These are phyloP conservation scores for Chaenogobius annularis DNA, from an alignment of 2,113 vertebrate genomes.

Conservation along the genomic window DNA sequence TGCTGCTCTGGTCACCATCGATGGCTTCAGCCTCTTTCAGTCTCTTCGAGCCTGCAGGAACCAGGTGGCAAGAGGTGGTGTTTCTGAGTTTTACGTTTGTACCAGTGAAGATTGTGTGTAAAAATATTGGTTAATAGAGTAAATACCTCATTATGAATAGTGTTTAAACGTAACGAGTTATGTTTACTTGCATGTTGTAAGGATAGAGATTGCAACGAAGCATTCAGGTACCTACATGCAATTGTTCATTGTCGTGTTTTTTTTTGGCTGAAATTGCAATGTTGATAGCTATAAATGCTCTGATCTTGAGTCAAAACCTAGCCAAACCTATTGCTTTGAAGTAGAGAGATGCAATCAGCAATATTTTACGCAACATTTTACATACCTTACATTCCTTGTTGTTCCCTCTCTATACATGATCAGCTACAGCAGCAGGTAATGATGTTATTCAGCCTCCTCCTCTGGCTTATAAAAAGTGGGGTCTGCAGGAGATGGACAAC, in stretches of 20 bases:
- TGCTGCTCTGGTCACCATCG: constrained; percentile 92
- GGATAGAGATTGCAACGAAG: constrained; percentile 39
- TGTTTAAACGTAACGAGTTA: constrained; percentile 24
- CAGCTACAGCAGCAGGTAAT: constrained; percentile 93
- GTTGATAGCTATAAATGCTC: background rate
- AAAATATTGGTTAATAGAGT: background rate
- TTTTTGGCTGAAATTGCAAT: background rate
- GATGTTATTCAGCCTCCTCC: constrained; percentile 94
- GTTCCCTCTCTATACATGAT: constrained; percentile 47
- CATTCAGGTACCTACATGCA: constrained; percentile 35
- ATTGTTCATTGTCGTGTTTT: background rate
- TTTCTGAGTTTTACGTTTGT: background rate
- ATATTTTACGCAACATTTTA: background rate
- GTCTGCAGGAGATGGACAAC: constrained; percentile 90
- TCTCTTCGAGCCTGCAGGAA: constrained; percentile 97
- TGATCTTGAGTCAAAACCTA: background rate
- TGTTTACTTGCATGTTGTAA: constrained; percentile 35
- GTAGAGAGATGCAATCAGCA: background rate
- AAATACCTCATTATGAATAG: background rate
- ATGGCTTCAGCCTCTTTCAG: constrained; percentile 98
- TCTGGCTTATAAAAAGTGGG: constrained; percentile 98
- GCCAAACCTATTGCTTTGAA: background rate
- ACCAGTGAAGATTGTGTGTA: background rate
- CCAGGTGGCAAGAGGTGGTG: constrained; percentile 94
- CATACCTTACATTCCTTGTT: background rate